Conservation (phyloP, 2,888 invertebrate species). For the Pheosia gnoma region DNA sequence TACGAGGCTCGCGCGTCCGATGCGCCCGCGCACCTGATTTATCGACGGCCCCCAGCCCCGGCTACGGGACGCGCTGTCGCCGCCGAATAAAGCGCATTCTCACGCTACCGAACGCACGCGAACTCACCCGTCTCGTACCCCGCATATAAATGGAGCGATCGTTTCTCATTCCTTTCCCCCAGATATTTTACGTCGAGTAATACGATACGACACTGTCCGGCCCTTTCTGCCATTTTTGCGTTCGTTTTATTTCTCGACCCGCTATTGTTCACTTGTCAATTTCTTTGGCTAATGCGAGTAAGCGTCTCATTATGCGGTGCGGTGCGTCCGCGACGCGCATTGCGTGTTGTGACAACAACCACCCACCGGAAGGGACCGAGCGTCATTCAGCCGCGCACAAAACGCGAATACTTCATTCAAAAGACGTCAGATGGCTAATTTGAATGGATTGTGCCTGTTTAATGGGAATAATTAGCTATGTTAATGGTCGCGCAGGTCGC, state of each 20-base stretch:
- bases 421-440: constrained; percentile 79
- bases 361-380: constrained; percentile 82
- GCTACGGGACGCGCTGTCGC: constrained; percentile 67
- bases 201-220: constrained; percentile 84
- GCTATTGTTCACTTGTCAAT: constrained; percentile 85
- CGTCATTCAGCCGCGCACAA: constrained; percentile 81
- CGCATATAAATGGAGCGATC: constrained; percentile 80
- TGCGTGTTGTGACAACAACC: constrained; percentile 84
- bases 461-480: constrained; percentile 80
- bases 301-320: constrained; percentile 84
- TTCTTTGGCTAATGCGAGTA: constrained; percentile 84
- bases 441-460: constrained; percentile 79
- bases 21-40: constrained; percentile 74
- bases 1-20: constrained; percentile 58
- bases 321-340: constrained; percentile 80
- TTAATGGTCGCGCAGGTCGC: constrained; percentile 53
- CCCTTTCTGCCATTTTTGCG: constrained; percentile 79
- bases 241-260: constrained; percentile 73
- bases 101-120: constrained; percentile 83
- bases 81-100: constrained; percentile 82
- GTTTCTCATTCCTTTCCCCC: constrained; percentile 82
- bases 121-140: constrained; percentile 74
- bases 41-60: constrained; percentile 70
- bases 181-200: constrained; percentile 84
- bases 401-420: constrained; percentile 81